Percentiles rank a stretch among this genome's conserved stretches.
Conservation (phyloP, 2,113 vertebrate species). For the Mesocricetus auratus region DNA sequence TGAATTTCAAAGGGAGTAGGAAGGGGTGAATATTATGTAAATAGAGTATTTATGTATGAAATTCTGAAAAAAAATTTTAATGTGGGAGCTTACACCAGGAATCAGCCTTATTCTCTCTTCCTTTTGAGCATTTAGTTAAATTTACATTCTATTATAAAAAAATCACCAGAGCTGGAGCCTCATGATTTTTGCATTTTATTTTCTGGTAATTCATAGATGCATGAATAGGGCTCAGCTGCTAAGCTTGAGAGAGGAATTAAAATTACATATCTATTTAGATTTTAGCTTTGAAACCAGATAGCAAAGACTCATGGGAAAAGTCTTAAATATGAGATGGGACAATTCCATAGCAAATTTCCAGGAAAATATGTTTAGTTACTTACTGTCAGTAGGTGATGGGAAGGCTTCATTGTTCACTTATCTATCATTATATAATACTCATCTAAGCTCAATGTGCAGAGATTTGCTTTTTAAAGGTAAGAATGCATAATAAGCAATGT, state of each 20-base stretch:
- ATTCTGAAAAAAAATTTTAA: neutral
- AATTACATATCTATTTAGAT: neutral
- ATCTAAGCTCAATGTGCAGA: neutral
- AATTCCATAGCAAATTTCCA: neutral
- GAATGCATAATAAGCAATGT: neutral
- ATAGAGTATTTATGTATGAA: neutral
- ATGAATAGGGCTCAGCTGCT: neutral
- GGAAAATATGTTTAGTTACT: neutral
- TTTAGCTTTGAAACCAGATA: neutral
- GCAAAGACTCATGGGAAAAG: neutral
- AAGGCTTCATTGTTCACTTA: neutral
- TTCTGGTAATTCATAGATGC: neutral
- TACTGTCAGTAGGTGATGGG: neutral
- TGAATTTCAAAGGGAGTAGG: neutral
- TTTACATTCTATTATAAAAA: neutral
- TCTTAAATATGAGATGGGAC: neutral
- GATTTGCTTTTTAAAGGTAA: neutral
- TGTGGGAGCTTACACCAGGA: neutral
- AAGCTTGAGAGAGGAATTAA: neutral
- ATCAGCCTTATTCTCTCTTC: neutral
- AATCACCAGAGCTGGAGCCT: neutral
- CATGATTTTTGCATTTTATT: neutral
- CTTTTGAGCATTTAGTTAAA: neutral
- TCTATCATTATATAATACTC: neutral
- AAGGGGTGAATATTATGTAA: neutral